phyloP scores from a whole-genome alignment of 2,113 vertebrate genomes.

The Syrmaticus mikado region DNA sequence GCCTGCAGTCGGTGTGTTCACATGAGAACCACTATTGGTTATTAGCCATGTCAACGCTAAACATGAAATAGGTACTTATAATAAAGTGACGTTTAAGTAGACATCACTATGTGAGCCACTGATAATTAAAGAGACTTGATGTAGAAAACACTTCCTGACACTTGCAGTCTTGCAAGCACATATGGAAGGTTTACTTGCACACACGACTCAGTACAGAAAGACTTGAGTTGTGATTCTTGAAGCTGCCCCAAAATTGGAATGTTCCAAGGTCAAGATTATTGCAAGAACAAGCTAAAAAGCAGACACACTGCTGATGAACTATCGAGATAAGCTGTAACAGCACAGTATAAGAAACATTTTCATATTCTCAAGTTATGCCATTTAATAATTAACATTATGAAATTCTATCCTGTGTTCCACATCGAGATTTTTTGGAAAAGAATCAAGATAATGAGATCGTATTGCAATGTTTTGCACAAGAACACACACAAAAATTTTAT shows the following conservation, averaged over 20 bases:
- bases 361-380: background rate
- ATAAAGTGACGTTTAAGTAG: background rate
- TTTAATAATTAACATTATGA: background rate
- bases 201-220: background rate
- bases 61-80: background rate
- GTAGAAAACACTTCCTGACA: background rate
- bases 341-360: background rate
- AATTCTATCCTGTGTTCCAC: background rate
- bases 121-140: background rate
- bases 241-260: background rate
- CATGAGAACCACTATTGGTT: background rate
- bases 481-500: background rate
- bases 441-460: background rate
- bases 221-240: background rate
- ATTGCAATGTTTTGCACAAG: background rate
- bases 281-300: background rate
- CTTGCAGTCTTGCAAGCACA: background rate
- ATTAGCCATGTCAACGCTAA: background rate
- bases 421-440: background rate
- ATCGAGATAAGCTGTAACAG: background rate
- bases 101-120: background rate
- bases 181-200: background rate
- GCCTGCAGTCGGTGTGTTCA: slow-evolving; percentile 22
- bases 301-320: background rate
- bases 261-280: background rate